phyloP scores from a whole-genome alignment of 1,140 invertebrate species.

The Tyrophagus putrescentiae region DNA sequence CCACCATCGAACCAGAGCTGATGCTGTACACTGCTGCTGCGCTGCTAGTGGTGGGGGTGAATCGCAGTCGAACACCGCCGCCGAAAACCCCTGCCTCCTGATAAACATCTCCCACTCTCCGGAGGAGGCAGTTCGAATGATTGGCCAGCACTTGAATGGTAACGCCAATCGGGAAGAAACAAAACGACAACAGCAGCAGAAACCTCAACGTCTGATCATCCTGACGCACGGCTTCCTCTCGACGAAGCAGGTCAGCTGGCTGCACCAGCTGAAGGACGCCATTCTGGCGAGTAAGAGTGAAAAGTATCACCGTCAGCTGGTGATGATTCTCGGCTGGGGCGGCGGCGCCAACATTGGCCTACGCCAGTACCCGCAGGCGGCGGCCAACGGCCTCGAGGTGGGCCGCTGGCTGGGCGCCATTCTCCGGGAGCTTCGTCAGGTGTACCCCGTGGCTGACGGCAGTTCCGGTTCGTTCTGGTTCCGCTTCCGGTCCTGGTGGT shows the following conservation, averaged over 20 bases:
- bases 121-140: not conserved
- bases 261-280: not conserved
- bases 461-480: no score
- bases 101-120: not conserved
- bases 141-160: no score
- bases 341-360: not conserved
- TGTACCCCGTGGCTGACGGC: no score
- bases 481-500: no score
- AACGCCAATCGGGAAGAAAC: no score
- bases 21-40: not conserved
- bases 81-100: not conserved
- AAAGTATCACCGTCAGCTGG: not conserved
- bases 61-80: not conserved
- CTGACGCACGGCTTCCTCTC: not conserved
- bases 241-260: not conserved
- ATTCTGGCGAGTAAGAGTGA: not conserved
- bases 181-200: no score
- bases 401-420: not conserved
- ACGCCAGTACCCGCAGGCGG: not conserved
- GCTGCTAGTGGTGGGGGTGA: no score
- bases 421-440: not conserved
- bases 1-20: not conserved
- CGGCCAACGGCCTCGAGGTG: not conserved
- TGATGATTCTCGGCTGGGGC: slow-evolving; percentile 5
- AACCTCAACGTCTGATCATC: not conserved